A percentile compares a stretch with the other conserved stretches of the same genome.
These are phyloP conservation scores for Sciurus vulgaris DNA, from an alignment of 2,797 vertebrate genomes.

Conservation along the genomic window DNA sequence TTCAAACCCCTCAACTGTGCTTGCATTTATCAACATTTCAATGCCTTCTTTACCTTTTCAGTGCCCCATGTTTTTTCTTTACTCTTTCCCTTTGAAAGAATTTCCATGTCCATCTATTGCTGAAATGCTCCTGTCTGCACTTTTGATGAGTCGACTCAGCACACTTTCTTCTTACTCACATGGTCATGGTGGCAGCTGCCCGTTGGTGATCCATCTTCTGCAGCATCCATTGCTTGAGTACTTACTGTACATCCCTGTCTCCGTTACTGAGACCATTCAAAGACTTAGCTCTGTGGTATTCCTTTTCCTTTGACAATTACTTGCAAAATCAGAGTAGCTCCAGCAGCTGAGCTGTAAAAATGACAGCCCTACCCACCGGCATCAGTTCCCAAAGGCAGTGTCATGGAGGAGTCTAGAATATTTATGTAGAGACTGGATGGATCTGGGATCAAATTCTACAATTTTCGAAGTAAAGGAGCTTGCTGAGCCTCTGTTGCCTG, in stretches of 20 bases:
- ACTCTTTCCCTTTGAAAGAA: not conserved
- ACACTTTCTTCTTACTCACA: not conserved
- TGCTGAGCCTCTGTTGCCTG: not conserved
- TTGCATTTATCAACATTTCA: conserved; percentile 36
- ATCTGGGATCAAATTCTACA: not conserved
- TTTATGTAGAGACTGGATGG: not conserved
- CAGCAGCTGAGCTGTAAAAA: not conserved
- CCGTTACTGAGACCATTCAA: no score
- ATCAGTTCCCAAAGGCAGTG: not conserved
- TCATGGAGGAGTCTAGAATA: not conserved
- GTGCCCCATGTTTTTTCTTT: not conserved
- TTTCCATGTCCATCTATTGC: conserved; percentile 42
- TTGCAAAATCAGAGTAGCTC: not conserved
- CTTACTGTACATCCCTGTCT: fast-evolving
- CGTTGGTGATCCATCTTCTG: not conserved
- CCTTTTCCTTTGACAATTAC: not conserved
- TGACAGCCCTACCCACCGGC: no score
- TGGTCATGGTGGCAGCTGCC: no score
- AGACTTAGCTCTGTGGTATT: not conserved
- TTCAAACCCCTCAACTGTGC: not conserved
- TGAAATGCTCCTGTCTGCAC: not conserved
- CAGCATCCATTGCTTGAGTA: not conserved
- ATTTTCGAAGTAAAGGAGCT: not conserved
- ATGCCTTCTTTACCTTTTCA: not conserved
- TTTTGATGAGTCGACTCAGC: not conserved